phyloP scores from a whole-genome alignment of 64 coral and sea anemone species.

The Porites lutea region DNA sequence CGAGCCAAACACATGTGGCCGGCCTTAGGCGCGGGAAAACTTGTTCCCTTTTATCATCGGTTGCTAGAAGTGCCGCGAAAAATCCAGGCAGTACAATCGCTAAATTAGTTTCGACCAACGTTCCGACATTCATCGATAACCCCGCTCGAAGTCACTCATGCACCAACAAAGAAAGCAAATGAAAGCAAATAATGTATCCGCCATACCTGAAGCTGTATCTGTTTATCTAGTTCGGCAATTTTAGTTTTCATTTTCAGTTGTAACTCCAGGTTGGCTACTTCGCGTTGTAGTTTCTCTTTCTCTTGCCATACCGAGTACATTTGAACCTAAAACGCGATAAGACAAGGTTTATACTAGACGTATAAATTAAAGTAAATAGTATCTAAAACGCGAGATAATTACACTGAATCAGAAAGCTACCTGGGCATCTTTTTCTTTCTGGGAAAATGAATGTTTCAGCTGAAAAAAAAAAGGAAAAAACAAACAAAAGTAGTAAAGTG shows the following conservation, averaged over 20 bases:
- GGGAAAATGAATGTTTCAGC: conserved; percentile 71
- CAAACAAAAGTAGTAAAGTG: too few relatives aligned
- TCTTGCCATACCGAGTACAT: conserved; percentile 90
- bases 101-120: too few relatives aligned
- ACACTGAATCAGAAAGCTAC: not conserved
- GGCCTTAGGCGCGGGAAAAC: too few relatives aligned
- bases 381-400: not conserved
- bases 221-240: conserved; percentile 74
- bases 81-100: too few relatives aligned
- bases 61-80: too few relatives aligned
- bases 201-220: conserved; percentile 75
- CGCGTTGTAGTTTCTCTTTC: conserved; percentile 70
- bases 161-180: not conserved
- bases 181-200: not conserved
- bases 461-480: conserved; percentile 32
- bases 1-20: too few relatives aligned
- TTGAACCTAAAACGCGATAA: conserved; percentile 43
- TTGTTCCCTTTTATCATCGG: too few relatives aligned
- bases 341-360: too few relatives aligned
- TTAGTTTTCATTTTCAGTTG: conserved; percentile 70
- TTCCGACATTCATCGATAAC: not conserved
- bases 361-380: not conserved
- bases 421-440: conserved; percentile 85
- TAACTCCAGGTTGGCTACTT: conserved; percentile 65
- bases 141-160: not conserved